Evolutionary conservation across 2,888 invertebrate species (phyloP).

Genomic region (Trichogramma dendrolimi): DNA sequence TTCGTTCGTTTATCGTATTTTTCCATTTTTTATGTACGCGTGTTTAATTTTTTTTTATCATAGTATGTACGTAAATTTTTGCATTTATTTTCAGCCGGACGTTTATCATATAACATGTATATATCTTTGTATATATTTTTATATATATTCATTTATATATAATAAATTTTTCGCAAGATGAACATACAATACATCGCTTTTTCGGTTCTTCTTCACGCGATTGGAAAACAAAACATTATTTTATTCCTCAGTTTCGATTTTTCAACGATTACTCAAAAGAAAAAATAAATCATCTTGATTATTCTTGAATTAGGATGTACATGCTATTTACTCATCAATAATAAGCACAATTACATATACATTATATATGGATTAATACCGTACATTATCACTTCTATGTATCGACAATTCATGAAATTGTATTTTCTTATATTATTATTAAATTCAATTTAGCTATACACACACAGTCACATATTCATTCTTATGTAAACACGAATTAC

Average conservation of each 20-base stretch:
- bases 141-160: too few relatives aligned
- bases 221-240: too few relatives aligned
- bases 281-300: slow-evolving; percentile 24
- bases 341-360: slow-evolving; percentile 28
- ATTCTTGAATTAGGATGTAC: slow-evolving; percentile 18
- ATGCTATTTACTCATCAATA: slow-evolving; percentile 21
- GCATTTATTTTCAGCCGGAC: too few relatives aligned
- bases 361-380: slow-evolving; percentile 15
- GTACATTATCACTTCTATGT: slow-evolving; percentile 18
- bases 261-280: background rate
- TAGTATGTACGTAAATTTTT: too few relatives aligned
- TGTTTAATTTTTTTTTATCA: background rate
- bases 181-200: background rate
- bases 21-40: background rate
- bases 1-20: slow-evolving; percentile 28
- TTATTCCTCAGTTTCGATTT: too few relatives aligned
- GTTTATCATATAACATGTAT: too few relatives aligned
- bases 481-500: slow-evolving; percentile 14
- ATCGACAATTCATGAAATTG: slow-evolving; percentile 28
- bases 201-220: too few relatives aligned
- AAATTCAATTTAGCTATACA: slow-evolving; percentile 6
- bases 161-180: slow-evolving; percentile 11
- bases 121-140: too few relatives aligned
- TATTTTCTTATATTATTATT: slow-evolving; percentile 13
- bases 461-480: slow-evolving; percentile 2